Evolutionary conservation across 2,888 invertebrate species (phyloP).

Genomic region (Nomada fucata): DNA sequence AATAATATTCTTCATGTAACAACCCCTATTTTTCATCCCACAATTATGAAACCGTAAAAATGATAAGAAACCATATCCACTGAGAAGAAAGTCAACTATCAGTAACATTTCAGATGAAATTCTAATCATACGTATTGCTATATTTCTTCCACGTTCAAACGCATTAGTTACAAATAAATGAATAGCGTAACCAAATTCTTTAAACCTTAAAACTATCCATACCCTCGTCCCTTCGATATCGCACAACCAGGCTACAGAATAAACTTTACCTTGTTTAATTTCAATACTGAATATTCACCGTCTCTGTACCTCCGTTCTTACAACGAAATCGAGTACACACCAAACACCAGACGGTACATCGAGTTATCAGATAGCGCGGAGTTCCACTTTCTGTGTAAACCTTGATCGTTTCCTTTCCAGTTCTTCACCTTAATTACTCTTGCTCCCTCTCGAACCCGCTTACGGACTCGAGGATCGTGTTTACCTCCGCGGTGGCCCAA

Average conservation of each 20-base stretch:
- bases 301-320: not conserved
- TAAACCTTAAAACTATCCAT: too few relatives aligned
- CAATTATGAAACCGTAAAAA: not conserved
- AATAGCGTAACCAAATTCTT: too few relatives aligned
- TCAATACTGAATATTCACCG: not conserved
- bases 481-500: not conserved
- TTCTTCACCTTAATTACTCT: constrained; percentile 14
- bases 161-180: too few relatives aligned
- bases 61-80: not conserved
- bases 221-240: too few relatives aligned
- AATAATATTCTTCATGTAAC: not conserved
- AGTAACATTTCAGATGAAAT: too few relatives aligned
- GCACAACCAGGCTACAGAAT: too few relatives aligned
- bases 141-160: too few relatives aligned
- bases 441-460: not conserved
- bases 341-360: too few relatives aligned
- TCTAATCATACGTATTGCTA: too few relatives aligned
- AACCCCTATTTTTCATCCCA: not conserved
- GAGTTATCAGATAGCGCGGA: not conserved
- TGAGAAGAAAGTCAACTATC: too few relatives aligned
- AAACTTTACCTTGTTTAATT: too few relatives aligned
- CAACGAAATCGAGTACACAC: not conserved
- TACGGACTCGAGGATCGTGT: not conserved
- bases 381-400: not conserved
- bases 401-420: constrained; percentile 5